A percentile compares a stretch with the other conserved stretches of the same genome.
These are phyloP conservation scores for Pachypsylla venusta DNA, from an alignment of 1,140 invertebrate genomes.

Conservation along the genomic window DNA sequence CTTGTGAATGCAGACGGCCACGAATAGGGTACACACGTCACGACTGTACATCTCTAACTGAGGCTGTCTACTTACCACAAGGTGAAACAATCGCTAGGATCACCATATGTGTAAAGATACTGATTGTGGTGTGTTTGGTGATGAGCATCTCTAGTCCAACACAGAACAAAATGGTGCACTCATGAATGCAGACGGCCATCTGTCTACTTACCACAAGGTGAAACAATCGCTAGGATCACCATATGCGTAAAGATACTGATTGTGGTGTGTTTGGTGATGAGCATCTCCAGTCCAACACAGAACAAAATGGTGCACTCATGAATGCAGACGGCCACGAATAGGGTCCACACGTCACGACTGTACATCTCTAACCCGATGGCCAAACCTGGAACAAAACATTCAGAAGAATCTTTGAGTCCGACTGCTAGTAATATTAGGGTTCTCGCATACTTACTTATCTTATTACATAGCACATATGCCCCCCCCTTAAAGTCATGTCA, in stretches of 20 bases:
- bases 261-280: conserved; percentile 42
- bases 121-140: conserved; percentile 37
- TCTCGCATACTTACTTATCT: too few species aligned
- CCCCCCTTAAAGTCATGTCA: too few species aligned
- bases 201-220: conserved; percentile 45
- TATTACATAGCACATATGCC: too few species aligned
- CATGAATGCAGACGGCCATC: conserved; percentile 70
- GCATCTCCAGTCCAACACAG: conserved; percentile 64
- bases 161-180: conserved; percentile 76
- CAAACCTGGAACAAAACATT: conserved; percentile 36
- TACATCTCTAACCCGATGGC: conserved; percentile 45
- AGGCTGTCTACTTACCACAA: conserved; percentile 39
- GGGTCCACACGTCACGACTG: conserved; percentile 41
- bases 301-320: conserved; percentile 84
- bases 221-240: conserved; percentile 59
- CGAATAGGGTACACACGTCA: conserved; percentile 48
- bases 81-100: conserved; percentile 67
- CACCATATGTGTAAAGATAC: conserved; percentile 47
- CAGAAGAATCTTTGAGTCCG: too few species aligned
- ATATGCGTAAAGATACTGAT: conserved; percentile 44
- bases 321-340: conserved; percentile 66
- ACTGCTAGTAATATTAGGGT: too few species aligned
- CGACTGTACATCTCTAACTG: too few species aligned
- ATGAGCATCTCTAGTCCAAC: conserved; percentile 63
- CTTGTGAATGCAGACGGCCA: conserved; percentile 74